phyloP scores from a whole-genome alignment of 2,888 invertebrate genomes.

The Muscina levida region DNA sequence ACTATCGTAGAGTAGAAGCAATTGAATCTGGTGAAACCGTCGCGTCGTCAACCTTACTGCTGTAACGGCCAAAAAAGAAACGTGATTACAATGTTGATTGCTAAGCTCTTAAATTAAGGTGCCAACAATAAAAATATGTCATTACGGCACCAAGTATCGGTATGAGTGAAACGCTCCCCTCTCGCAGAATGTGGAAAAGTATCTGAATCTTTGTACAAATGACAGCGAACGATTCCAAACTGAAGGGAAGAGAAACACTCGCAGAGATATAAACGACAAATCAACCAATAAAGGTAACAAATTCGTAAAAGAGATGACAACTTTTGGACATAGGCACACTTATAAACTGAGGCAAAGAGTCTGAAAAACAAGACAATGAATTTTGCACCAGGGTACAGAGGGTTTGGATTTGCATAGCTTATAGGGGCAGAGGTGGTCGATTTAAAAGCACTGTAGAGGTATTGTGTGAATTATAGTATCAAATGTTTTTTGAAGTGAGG shows the following conservation, averaged over 20 bases:
- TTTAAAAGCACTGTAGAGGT: constrained; percentile 45
- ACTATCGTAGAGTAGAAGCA: constrained; percentile 67
- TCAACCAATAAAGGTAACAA: constrained; percentile 64
- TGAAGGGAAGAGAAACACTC: constrained; percentile 29
- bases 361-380: background rate
- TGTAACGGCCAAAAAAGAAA: constrained; percentile 53
- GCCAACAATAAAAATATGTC: constrained; percentile 72
- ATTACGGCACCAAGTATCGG: constrained; percentile 57
- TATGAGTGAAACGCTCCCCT: constrained; percentile 54
- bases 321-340: constrained; percentile 41
- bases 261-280: constrained; percentile 59
- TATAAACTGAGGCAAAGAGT: background rate
- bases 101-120: constrained; percentile 76
- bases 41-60: constrained; percentile 54
- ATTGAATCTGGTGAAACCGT: constrained; percentile 67
- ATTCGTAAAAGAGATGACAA: constrained; percentile 65
- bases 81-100: constrained; percentile 76
- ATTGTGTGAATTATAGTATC: too few species aligned
- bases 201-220: constrained; percentile 5
- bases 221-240: too few species aligned
- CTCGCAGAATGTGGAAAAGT: constrained; percentile 8
- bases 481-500: too few species aligned
- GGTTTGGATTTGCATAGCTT: background rate
- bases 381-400: background rate
- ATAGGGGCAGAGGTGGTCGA: constrained; percentile 64